Conservation (phyloP, 2,797 vertebrate species). For the Gila robusta region DNA sequence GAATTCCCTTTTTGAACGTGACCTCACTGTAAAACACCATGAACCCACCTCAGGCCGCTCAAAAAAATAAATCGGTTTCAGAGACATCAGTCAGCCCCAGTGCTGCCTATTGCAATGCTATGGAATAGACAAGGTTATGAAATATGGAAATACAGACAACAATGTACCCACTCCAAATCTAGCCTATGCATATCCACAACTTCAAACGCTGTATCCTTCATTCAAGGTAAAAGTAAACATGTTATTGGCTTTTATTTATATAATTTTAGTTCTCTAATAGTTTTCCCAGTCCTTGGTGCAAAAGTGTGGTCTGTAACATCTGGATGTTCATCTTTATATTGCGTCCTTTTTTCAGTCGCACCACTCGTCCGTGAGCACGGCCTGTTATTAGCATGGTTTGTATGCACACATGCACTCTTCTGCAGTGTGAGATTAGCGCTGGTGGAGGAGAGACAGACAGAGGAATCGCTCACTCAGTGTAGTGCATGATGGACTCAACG, state of each 20-base stretch:
- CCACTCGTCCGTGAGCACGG: neutral
- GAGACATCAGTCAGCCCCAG: slow-evolving; percentile 37
- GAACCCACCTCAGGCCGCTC: neutral
- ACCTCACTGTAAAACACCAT: slow-evolving; percentile 10
- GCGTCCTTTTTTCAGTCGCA: neutral
- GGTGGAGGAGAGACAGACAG: neutral
- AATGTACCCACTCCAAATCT: slow-evolving; percentile 28
- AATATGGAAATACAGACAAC: slow-evolving; percentile 33
- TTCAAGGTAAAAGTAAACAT: slow-evolving; percentile 47
- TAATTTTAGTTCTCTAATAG: slow-evolving; percentile 36
- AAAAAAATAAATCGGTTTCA: slow-evolving; percentile 12
- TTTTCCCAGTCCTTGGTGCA: slow-evolving; percentile 34
- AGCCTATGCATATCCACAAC: slow-evolving; percentile 35
- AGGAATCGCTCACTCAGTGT: slow-evolving; percentile 80
- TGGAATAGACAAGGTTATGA: slow-evolving; percentile 30
- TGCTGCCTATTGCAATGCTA: neutral
- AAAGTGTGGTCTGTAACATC: slow-evolving; percentile 19
- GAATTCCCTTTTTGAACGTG: slow-evolving; percentile 9
- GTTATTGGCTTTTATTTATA: slow-evolving; percentile 34
- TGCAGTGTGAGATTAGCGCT: slow-evolving; percentile 32
- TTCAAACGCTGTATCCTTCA: slow-evolving; percentile 52
- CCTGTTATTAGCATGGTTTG: slow-evolving; percentile 36
- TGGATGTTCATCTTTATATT: slow-evolving; percentile 16
- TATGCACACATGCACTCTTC: slow-evolving; percentile 29
- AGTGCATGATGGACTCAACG: slow-evolving; percentile 97